These are phyloP conservation scores for Nemoura dubitans DNA, from an alignment of 2,888 invertebrate genomes.

Conservation along the genomic window DNA sequence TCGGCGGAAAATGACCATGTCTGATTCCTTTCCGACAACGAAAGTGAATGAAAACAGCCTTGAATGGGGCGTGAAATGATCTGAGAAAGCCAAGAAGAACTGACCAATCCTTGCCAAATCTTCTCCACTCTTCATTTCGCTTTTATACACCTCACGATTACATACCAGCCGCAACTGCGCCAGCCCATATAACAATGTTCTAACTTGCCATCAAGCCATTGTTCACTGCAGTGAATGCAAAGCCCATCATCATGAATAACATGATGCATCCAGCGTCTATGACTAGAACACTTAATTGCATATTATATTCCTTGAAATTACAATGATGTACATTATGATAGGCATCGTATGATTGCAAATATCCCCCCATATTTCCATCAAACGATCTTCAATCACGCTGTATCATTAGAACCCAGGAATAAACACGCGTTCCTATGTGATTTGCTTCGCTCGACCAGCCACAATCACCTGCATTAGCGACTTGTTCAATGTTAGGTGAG, in stretches of 20 bases:
- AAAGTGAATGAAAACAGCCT: background rate
- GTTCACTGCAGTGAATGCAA: background rate
- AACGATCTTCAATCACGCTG: conserved; percentile 41
- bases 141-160: background rate
- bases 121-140: background rate
- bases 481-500: conserved; percentile 40
- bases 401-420: conserved; percentile 41
- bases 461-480: conserved; percentile 45
- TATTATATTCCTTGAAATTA: conserved; percentile 38
- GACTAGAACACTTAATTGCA: conserved; percentile 32
- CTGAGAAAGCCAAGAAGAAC: background rate
- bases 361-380: conserved; percentile 43
- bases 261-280: background rate
- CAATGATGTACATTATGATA: conserved; percentile 25
- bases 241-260: background rate
- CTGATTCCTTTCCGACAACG: background rate
- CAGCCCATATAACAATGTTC: background rate
- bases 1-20: background rate
- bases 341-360: conserved; percentile 39
- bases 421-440: conserved; percentile 40
- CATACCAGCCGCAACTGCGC: no score
- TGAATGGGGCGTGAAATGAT: conserved; percentile 7
- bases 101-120: background rate
- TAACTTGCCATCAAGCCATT: background rate
- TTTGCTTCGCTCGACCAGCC: conserved; percentile 44